Percentiles rank a stretch among this genome's conserved stretches.
Evolutionary conservation across 1,140 invertebrate species (phyloP).

Genomic region (Danaus plexippus): DNA sequence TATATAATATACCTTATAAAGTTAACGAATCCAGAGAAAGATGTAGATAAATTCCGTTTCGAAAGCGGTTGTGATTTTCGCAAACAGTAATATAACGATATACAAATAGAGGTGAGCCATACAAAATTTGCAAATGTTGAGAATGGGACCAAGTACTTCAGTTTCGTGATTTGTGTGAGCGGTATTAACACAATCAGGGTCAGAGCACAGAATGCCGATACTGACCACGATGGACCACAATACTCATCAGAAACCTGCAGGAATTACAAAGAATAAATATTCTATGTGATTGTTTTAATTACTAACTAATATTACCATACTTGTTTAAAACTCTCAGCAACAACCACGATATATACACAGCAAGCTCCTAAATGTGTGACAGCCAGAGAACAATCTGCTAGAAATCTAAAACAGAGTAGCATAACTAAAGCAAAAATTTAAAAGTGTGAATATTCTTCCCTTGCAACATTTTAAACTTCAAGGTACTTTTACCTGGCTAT

Average conservation of each 20-base stretch:
- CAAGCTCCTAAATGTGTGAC: constrained; percentile 80
- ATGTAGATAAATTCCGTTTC: constrained; percentile 69
- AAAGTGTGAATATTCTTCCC: background rate
- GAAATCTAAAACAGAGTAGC: constrained; percentile 63
- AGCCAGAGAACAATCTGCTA: constrained; percentile 78
- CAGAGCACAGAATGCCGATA: constrained; percentile 73
- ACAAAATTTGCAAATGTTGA: constrained; percentile 81
- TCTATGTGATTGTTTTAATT: too few species aligned
- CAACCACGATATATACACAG: constrained; percentile 84
- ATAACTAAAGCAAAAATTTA: constrained; percentile 5
- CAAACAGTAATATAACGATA: constrained; percentile 84
- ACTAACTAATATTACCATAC: constrained; percentile 46
- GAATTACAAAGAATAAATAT: too few species aligned
- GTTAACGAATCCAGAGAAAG: constrained; percentile 72
- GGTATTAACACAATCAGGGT: constrained; percentile 74
- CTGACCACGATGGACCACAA: constrained; percentile 50
- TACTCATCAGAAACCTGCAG: constrained; percentile 66
- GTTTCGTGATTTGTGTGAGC: constrained; percentile 77
- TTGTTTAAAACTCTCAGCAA: constrained; percentile 80
- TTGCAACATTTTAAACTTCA: background rate
- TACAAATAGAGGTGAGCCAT: constrained; percentile 78
- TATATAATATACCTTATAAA: constrained; percentile 73
- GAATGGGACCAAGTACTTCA: constrained; percentile 84
- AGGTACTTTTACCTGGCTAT: constrained; percentile 40
- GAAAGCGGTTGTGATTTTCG: constrained; percentile 63